A percentile compares a stretch with the other conserved stretches of the same genome.
phyloP scores from a whole-genome alignment of 2,888 invertebrate species.

The Creontiades dilutus region DNA sequence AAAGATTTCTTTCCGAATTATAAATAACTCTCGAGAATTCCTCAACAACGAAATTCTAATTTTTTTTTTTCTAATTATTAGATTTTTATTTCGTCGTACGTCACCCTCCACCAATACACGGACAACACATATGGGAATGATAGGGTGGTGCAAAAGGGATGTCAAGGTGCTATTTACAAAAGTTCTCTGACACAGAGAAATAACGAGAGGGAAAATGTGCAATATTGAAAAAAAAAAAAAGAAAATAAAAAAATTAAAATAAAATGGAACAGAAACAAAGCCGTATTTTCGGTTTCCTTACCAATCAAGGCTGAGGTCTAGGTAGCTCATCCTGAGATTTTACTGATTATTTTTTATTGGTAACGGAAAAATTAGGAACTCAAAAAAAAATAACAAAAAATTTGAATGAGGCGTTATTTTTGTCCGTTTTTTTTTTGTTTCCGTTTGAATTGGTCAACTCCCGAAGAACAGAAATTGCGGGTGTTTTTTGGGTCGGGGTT shows the following conservation, averaged over 20 bases:
- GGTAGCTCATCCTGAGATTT: constrained; percentile 74
- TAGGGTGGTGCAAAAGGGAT: constrained; percentile 69
- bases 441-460: constrained; percentile 25
- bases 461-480: constrained; percentile 18
- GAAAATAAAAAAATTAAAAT: constrained; percentile 61
- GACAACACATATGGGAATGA: constrained; percentile 72
- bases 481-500: constrained; percentile 22
- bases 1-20: background rate
- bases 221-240: constrained; percentile 54
- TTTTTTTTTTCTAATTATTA: no score
- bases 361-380: constrained; percentile 23
- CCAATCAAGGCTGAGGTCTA: constrained; percentile 75
- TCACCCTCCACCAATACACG: constrained; percentile 69
- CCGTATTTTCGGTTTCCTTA: constrained; percentile 72
- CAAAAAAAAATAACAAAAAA: constrained; percentile 76
- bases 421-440: background rate
- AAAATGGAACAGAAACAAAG: constrained; percentile 61
- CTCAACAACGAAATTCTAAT: background rate
- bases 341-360: constrained; percentile 33
- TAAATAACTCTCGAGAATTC: background rate
- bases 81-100: constrained; percentile 11
- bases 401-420: background rate
- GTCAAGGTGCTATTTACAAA: constrained; percentile 71
- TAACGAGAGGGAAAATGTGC: constrained; percentile 69
- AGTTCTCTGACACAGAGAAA: constrained; percentile 54